Base-by-base conservation (phyloP, 1,140 invertebrate genomes). In the Drosophila yakuba region DNA sequence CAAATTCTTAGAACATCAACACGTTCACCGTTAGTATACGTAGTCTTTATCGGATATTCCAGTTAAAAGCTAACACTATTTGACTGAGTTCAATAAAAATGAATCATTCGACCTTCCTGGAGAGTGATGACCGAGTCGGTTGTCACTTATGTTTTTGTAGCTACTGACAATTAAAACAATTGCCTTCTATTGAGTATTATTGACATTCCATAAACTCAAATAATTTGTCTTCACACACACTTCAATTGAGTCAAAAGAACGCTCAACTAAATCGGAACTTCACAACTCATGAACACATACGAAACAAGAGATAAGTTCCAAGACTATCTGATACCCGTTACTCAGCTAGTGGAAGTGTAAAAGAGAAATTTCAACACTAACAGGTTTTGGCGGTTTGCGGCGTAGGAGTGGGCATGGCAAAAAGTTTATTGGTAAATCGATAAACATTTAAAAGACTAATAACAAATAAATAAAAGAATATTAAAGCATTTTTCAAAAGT, bases 141-240 rank as follows among this genome's bases (percentile, higher is more conserved):
- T 38, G 32, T 6, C 25, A 8, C 12, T 23, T 44, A 43, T 28
- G 25, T 47, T 54, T 63, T 62, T 64, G 63, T 50, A 56, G 76
- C 57, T 75, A 52, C 73, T 79, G 77, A 67, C 56, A 78, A 67
- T 82, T 74, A 69, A 74, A 83, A 74, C 77, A 88, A 88, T 71
- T 80, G 66, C 61, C 59, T 56, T 82, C 83, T 82, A 88, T 77
- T 77, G 39, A 71, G 47, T 63, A 56, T 54, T 67, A 77, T 75
- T 64, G 73, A 59, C 74, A 72, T 76, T 64, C 54, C 61, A 67
- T 61, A 54, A 62, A 77, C 63, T 74, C 58, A 61, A 78, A 48
- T 57, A 51, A 43, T 68, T 51, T 38, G 57, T 28, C 43, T 59
- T 66, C 52, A 45, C 38, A 48, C 45, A 51, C 77, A 66, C 62